Conservation (phyloP, 2,113 vertebrate genomes). For the Heterotilapia buettikoferi region DNA sequence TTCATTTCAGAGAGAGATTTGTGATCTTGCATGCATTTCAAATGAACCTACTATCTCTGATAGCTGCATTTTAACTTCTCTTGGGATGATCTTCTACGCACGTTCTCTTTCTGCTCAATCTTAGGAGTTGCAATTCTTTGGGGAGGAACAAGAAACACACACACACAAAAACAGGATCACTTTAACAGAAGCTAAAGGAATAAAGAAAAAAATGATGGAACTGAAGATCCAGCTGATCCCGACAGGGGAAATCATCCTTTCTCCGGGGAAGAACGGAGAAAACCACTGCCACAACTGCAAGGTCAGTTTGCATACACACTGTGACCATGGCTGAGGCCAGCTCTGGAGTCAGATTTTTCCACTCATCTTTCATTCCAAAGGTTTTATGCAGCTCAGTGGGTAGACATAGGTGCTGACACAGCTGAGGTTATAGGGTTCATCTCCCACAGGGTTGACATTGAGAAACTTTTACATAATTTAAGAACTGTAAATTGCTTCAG, state of each 20-base stretch:
- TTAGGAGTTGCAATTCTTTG: background rate
- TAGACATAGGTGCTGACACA: background rate
- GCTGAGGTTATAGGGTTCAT: background rate
- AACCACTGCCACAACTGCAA: constrained; percentile 64
- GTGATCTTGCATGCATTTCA: background rate
- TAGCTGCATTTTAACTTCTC: background rate
- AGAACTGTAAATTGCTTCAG: background rate
- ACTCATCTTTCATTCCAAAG: background rate
- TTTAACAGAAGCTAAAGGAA: background rate
- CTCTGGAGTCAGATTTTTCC: background rate
- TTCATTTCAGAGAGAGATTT: background rate
- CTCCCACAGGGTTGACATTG: background rate
- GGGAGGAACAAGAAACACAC: background rate
- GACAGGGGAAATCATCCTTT: constrained; percentile 62
- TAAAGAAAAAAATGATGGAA: constrained; percentile 52
- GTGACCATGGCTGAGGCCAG: background rate
- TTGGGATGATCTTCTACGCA: background rate
- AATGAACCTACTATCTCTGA: background rate
- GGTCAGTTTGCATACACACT: constrained; percentile 42
- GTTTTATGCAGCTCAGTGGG: background rate
- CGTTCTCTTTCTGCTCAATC: background rate
- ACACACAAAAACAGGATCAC: background rate
- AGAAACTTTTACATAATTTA: background rate
- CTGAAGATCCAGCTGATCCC: constrained; percentile 65
- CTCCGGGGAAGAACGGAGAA: constrained; percentile 63